Evolutionary conservation across 2,113 vertebrate genomes (phyloP), one percentile per base, ranked within the genome.

Genomic region (Hiodon alosoides): DNA sequence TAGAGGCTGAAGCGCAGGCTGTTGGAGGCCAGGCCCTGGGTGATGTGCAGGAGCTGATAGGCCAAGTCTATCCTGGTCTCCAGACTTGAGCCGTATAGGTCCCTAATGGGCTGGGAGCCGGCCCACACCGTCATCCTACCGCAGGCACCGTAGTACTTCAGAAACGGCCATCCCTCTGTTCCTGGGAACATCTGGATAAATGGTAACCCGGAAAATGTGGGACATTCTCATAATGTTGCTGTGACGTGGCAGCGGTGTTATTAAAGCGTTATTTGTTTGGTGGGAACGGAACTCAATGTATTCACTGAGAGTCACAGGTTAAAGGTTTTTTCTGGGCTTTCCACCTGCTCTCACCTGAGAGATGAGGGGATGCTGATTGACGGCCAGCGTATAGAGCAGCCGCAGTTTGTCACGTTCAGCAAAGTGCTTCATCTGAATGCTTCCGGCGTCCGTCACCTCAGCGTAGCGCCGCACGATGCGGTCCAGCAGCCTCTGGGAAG

Each of bases 371-470:
- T 94, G 91, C 0, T 91, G 73, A 59, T 92, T 95, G 81, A 94
- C 86, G 59, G 93, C 85, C 52, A 95, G 85, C 0, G 93, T 95
- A 80, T 94, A 95, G 5, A 94, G 85, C 46, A 94, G 90, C 10
- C 91, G 89, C 67, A 95, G 77, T 72, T 91, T 94, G 85, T 94
- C 93, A 2, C 84, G 77, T 13, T 90, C 90, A 0, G 89, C 90
- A 60, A 95, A 91, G 79, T 94, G 93, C 77, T 92, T 92, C 94
- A 94, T 94, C 80, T 92, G 92, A 78, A 94, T 82, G 79, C 94
- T 95, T 46, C 93, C 93, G 0, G 92, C 92, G 0, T 94, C 93
- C 0, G 87, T 80, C 75, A 94, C 94, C 82, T 94, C 92, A 0
- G 93, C 91, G 0, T 94, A 95, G 76, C 92, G 90, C 16, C 91